Conservation (phyloP, 2,797 vertebrate species). For the Brachyalestes nurse region DNA sequence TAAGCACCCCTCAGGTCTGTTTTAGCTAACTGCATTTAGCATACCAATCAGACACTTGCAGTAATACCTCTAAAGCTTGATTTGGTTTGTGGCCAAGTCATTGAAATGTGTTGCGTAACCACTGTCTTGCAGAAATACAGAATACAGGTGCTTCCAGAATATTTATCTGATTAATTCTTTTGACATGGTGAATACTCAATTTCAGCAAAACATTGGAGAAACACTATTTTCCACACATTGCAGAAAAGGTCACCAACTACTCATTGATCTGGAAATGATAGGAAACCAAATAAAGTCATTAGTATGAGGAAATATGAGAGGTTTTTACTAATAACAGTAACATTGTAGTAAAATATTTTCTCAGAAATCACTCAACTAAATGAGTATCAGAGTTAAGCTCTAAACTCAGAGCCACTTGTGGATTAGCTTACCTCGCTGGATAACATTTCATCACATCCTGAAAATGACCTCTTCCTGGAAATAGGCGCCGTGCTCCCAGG, state of each 20-base stretch:
- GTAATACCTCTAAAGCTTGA: conserved; percentile 22
- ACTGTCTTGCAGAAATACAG: conserved; percentile 11
- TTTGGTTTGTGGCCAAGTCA: conserved; percentile 28
- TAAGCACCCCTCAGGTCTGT: background rate
- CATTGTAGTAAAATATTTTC: too few relatives aligned
- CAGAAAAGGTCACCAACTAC: too few relatives aligned
- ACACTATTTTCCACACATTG: background rate
- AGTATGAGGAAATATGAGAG: background rate
- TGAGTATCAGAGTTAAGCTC: background rate
- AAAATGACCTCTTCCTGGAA: conserved; percentile 13
- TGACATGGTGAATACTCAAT: background rate
- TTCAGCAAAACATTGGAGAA: background rate
- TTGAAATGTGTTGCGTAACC: conserved; percentile 11
- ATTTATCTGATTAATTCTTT: background rate
- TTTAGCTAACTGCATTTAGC: conserved; percentile 8
- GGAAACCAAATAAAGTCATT: too few relatives aligned
- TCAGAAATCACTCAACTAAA: background rate
- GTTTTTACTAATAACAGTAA: background rate
- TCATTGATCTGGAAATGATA: too few relatives aligned
- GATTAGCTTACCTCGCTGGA: background rate
- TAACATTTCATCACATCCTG: background rate
- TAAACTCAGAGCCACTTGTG: background rate
- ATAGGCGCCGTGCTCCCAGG: background rate
- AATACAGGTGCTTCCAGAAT: conserved; percentile 1
- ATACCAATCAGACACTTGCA: conserved; percentile 12